These are phyloP conservation scores for Malurus leucopterus DNA, from an alignment of 2,797 vertebrate species.

Conservation along the genomic window DNA sequence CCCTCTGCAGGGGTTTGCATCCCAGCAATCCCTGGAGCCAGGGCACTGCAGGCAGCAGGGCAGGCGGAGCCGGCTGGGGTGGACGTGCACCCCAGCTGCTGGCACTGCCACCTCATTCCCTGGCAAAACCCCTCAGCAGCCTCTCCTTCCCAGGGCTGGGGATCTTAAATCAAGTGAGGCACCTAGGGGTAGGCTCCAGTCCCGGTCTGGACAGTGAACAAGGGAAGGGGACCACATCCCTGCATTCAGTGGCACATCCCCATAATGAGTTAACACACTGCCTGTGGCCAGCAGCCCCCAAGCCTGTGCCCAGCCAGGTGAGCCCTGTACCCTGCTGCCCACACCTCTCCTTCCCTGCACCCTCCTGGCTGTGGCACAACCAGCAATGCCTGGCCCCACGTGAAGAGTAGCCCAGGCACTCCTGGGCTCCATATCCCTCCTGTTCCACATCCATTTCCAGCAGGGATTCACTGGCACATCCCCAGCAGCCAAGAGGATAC, in stretches of 20 bases:
- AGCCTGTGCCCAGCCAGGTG: background rate
- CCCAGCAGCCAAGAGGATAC: background rate
- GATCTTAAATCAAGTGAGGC: background rate
- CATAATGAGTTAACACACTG: background rate
- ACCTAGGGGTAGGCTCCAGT: background rate
- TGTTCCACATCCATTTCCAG: background rate
- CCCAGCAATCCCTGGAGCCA: background rate
- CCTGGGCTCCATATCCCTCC: background rate
- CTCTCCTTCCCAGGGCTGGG: background rate
- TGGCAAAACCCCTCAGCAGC: background rate
- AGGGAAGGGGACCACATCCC: background rate
- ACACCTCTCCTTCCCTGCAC: background rate
- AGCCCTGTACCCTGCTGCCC: background rate
- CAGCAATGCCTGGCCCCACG: background rate
- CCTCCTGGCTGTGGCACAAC: background rate
- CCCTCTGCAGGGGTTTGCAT: background rate
- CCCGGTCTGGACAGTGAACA: background rate
- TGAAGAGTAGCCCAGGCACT: background rate
- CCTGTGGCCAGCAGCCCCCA: background rate
- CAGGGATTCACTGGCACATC: background rate
- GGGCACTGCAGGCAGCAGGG: background rate
- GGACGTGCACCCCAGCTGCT: rapidly evolving
- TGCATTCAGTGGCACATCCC: background rate
- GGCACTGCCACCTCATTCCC: background rate
- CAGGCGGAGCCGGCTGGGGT: background rate